Evolutionary conservation across 1,140 invertebrate genomes (phyloP).

Genomic region (Drosophila kanapiae): DNA sequence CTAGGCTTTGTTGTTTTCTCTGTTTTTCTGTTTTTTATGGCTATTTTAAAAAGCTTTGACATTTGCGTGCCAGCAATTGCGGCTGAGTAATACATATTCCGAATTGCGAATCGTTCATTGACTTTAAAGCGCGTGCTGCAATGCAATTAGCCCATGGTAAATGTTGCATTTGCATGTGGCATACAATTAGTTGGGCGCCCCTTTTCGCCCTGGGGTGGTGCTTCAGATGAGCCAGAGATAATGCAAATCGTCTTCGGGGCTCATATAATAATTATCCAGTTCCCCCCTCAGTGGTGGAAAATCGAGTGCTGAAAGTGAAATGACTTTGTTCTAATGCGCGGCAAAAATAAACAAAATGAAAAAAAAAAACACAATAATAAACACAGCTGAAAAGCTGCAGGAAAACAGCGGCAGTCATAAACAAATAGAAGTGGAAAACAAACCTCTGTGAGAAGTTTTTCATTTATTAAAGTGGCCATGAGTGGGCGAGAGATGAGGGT

Average conservation of each 20-base stretch:
- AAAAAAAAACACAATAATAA: constrained; percentile 23
- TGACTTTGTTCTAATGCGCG: constrained; percentile 41
- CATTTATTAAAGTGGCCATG: constrained; percentile 74
- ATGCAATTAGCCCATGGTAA: constrained; percentile 71
- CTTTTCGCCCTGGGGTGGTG: constrained; percentile 1
- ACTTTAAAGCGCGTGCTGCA: constrained; percentile 79
- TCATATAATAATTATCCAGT: constrained; percentile 50
- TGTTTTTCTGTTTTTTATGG: constrained; percentile 25
- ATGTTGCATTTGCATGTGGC: constrained; percentile 72
- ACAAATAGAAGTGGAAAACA: constrained; percentile 65
- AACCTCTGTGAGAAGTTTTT: constrained; percentile 59
- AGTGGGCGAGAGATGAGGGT: constrained; percentile 29
- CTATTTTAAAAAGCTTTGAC: constrained; percentile 60
- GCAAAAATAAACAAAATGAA: constrained; percentile 59
- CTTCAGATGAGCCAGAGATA: constrained; percentile 34
- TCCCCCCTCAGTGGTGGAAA: constrained; percentile 3
- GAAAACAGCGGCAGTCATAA: constrained; percentile 26
- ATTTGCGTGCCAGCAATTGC: constrained; percentile 65
- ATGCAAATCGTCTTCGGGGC: constrained; percentile 36
- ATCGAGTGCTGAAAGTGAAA: constrained; percentile 54
- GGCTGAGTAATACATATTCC: constrained; percentile 13
- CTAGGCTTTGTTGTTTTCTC: neutral
- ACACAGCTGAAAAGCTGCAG: constrained; percentile 30
- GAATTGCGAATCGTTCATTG: constrained; percentile 69
- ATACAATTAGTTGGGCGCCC: constrained; percentile 52